A percentile compares a stretch with the other conserved stretches of the same genome.
Conservation (phyloP, 1,140 invertebrate genomes). For the Habropoda laboriosa region DNA sequence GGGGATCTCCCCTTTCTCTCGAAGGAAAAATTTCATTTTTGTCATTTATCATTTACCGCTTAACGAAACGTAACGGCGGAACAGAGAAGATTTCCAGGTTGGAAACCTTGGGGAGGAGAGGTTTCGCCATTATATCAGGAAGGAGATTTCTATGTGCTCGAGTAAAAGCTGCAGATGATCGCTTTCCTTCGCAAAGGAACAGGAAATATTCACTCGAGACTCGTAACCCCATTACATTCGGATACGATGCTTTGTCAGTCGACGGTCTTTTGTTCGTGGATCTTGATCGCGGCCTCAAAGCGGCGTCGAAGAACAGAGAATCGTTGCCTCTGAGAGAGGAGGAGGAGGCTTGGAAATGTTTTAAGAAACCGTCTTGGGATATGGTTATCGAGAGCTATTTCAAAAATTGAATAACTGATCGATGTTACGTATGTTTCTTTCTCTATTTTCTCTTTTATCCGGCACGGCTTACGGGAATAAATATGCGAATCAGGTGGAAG, state of each 20-base stretch:
- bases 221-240: slow-evolving; percentile 33
- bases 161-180: slow-evolving; percentile 26
- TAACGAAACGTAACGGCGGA: neutral
- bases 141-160: neutral
- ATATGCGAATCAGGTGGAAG: neutral
- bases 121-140: neutral
- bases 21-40: no score
- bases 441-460: no score
- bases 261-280: slow-evolving; percentile 19
- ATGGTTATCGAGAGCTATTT: neutral
- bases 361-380: neutral
- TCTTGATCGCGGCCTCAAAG: slow-evolving; percentile 19
- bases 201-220: slow-evolving; percentile 33
- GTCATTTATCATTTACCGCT: neutral
- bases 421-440: neutral
- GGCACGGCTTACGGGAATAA: neutral
- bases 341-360: neutral
- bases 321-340: neutral
- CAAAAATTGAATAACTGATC: neutral
- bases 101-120: neutral
- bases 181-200: slow-evolving; percentile 2
- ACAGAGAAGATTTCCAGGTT: neutral
- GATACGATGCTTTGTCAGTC: slow-evolving; percentile 34
- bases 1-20: no score
- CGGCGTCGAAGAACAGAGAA: neutral